phyloP scores from a whole-genome alignment of 2,888 invertebrate genomes.

The Willowsia nigromaculata region DNA sequence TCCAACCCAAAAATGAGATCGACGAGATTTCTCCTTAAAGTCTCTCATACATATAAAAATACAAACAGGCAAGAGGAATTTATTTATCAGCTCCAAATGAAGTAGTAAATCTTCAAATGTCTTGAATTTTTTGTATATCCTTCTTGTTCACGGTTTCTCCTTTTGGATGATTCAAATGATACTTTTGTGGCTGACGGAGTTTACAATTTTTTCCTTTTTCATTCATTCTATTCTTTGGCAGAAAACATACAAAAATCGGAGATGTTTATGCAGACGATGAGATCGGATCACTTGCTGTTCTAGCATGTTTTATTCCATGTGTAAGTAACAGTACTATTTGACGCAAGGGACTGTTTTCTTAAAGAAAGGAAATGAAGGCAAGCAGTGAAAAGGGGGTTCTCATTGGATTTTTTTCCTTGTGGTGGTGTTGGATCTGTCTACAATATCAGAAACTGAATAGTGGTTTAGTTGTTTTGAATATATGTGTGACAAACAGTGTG shows the following conservation, averaged over 20 bases:
- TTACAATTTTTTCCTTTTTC: conserved; percentile 35
- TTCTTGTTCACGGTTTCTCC: not conserved
- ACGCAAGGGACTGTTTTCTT: conserved; percentile 12
- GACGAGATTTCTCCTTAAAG: conserved; percentile 6
- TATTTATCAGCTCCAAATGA: conserved; percentile 67
- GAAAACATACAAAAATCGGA: conserved; percentile 18
- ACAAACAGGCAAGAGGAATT: conserved; percentile 60
- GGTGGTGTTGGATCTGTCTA: not conserved
- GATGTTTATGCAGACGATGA: conserved; percentile 11
- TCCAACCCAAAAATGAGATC: not conserved
- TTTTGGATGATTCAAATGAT: conserved; percentile 25
- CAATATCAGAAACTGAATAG: not conserved
- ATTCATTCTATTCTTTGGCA: conserved; percentile 1
- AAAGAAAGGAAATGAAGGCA: not conserved
- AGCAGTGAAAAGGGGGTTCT: conserved; percentile 26
- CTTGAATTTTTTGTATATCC: conserved; percentile 18
- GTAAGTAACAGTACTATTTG: not conserved
- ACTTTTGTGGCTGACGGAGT: not conserved
- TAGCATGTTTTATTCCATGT: conserved; percentile 14
- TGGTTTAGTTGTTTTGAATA: not conserved
- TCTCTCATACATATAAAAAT: conserved; percentile 31
- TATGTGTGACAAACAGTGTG: conserved; percentile 21
- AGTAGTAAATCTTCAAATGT: conserved; percentile 66
- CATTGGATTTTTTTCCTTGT: conserved; percentile 15
- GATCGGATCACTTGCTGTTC: not conserved